A percentile compares a stretch with the other conserved stretches of the same genome.
These are phyloP conservation scores for Chlamydotis undulata DNA, from an alignment of 2,113 vertebrate genomes.

Conservation along the genomic window DNA sequence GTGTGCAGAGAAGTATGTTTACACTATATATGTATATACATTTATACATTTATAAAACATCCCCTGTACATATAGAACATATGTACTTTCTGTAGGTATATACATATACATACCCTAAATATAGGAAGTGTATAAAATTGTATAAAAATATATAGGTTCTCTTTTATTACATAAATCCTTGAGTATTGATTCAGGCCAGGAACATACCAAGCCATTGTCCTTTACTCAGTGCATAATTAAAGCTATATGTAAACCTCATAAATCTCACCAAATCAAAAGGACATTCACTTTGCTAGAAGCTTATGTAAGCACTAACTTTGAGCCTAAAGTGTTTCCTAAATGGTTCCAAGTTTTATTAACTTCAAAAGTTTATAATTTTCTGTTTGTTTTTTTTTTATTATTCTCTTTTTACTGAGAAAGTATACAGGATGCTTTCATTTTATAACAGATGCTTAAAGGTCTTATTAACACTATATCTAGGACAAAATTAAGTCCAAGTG, in stretches of 20 bases:
- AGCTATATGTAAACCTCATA: background rate
- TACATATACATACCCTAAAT: background rate
- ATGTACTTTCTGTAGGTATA: background rate
- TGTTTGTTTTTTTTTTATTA: accelerated
- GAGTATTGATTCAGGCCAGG: background rate
- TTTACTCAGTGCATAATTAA: background rate
- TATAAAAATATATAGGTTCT: background rate
- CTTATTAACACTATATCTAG: background rate
- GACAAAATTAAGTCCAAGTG: background rate
- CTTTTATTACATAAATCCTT: background rate
- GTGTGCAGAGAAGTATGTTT: background rate
- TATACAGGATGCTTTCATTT: background rate
- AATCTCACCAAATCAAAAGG: background rate
- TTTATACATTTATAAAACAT: background rate
- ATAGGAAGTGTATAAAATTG: background rate
- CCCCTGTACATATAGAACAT: background rate
- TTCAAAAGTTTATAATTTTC: background rate
- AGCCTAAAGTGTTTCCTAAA: background rate
- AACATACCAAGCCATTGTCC: background rate
- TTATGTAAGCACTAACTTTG: background rate
- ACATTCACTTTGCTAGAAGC: background rate
- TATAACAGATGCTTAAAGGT: background rate
- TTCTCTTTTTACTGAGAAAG: background rate
- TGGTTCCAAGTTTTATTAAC: background rate
- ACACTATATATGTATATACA: background rate